Base-by-base conservation (phyloP, 2,113 vertebrate species). In the Tetrao urogallus region DNA sequence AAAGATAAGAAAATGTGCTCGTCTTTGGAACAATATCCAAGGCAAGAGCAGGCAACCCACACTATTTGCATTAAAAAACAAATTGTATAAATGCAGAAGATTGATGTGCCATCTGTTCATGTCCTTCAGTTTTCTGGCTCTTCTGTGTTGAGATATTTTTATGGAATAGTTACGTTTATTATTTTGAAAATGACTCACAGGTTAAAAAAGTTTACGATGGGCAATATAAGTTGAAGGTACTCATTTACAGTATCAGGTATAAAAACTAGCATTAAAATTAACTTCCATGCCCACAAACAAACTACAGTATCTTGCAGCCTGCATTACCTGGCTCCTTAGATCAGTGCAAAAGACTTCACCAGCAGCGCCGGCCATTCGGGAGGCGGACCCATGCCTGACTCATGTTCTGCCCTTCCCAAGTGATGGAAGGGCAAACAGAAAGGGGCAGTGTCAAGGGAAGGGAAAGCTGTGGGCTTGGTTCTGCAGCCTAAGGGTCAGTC, bases 51-150 rank as follows among this genome's bases (percentile, higher is more conserved):
- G 96, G 98, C 98, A 98, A 98, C 98, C 97, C 98, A 98, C 98
- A 98, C 97, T 98, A 98, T 98, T 98, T 98, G 98, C 98, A 98
- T 98, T 98, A 98, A 98, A 98, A 98, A 98, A 98, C 97, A 98
- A 98, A 98, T 98, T 98, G 98, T 98, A 98, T 98, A 98, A 98
- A 98, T 98, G 98, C 96, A 97, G 97, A 98, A 98, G 98, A 98
- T 98, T 98, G 98, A 98, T 97, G 97, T 97, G 95, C 98, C 98
- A 98, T 98, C 98, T 98, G 98, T 98, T 98, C 98, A 97, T 97
- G 97, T 97, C 98, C 97, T 98, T 98, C 98, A 98, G 97, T 98
- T 98, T 98, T 97, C 97, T 97, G 97, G 98, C 98, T 98, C 98
- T 97, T 97, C 97, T 98, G 96, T 98, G 98, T 98, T 97, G 97